Base-by-base conservation (phyloP, 2,888 invertebrate genomes). In the Enoplolaimus lenunculus region DNA sequence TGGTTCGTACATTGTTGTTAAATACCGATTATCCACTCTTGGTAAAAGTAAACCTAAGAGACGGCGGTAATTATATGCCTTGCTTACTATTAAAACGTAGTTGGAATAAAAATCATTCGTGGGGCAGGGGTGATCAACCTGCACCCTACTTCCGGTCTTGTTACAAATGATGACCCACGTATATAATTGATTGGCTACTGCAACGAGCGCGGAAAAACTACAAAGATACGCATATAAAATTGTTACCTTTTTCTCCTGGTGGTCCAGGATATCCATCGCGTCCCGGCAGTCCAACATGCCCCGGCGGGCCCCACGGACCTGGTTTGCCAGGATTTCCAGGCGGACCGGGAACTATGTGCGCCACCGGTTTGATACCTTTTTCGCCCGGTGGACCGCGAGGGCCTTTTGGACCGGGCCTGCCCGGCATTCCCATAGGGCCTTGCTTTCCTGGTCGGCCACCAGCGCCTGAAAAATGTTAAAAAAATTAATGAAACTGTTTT, bases 311-410 rank as follows among this genome's bases (percentile, higher is more conserved):
- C 16, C 76, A 74, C 65, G 75, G 75, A 73, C 78, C 78, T 2
- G 21, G 66, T 21, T 70, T 57, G 21, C 70, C 70, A n/a, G 77
- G 74, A 71, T 80, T 79, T 62, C 80, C 80, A 7, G 60, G 71
- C 7, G 70, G 60, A 7, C 71, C 69, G 16, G 72, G 65, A 7
- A 45, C 34, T 1, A 75, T 68, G 70, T 74, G 73, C 26, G 77
- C 79, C 72, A 77, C 75, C 0, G 79, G 79, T 0, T 79, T 79
- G 30, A 76, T 76, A 70, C 79, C 80, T 73, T 80, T 80, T 72
- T 79, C 78, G 68, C 80, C 80, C 1, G 80, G 79, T 2, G 77
- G 75, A 62, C 79, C 79, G 21, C 78, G 79, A 45, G 75, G 75
- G 64, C 79, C 79, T 34, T 73, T 72, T 73, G 75, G 76, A 2